Evolutionary conservation across 2,797 vertebrate genomes (phyloP).

Genomic region (Siniperca undulata): DNA sequence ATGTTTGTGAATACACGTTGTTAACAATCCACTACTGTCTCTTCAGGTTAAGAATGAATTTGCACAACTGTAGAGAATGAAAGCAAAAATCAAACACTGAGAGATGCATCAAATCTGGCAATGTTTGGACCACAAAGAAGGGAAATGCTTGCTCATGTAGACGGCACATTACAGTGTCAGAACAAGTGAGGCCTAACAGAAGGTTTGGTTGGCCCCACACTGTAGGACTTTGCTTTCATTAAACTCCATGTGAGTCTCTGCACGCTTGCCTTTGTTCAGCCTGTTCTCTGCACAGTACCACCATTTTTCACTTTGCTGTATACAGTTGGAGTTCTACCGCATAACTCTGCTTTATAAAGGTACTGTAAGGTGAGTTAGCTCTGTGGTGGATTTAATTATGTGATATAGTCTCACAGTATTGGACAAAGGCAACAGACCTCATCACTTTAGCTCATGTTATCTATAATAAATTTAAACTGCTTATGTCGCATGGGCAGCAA

Average conservation of each 20-base stretch:
- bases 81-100: constrained; percentile 5
- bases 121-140: constrained; percentile 18
- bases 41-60: constrained; percentile 10
- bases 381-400: constrained; percentile 40
- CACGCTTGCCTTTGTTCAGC: constrained; percentile 37
- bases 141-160: constrained; percentile 16
- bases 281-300: constrained; percentile 39
- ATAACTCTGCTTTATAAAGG: constrained; percentile 29
- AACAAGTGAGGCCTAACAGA: constrained; percentile 60
- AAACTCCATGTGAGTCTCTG: constrained; percentile 58
- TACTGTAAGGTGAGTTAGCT: constrained; percentile 21
- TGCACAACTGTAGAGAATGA: constrained; percentile 10
- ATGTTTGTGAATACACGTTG: not conserved
- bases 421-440: constrained; percentile 2
- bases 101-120: constrained; percentile 2
- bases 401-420: constrained; percentile 12
- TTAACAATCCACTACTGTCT: not conserved
- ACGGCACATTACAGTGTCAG: constrained; percentile 18
- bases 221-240: constrained; percentile 67
- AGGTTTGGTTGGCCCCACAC: constrained; percentile 43
- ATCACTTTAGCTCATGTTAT: not conserved
- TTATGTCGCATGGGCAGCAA: not conserved
- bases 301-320: constrained; percentile 37
- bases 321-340: constrained; percentile 8
- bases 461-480: not conserved